Base-by-base conservation (phyloP, 2,888 invertebrate species). In the Drosophila prostipennis region DNA sequence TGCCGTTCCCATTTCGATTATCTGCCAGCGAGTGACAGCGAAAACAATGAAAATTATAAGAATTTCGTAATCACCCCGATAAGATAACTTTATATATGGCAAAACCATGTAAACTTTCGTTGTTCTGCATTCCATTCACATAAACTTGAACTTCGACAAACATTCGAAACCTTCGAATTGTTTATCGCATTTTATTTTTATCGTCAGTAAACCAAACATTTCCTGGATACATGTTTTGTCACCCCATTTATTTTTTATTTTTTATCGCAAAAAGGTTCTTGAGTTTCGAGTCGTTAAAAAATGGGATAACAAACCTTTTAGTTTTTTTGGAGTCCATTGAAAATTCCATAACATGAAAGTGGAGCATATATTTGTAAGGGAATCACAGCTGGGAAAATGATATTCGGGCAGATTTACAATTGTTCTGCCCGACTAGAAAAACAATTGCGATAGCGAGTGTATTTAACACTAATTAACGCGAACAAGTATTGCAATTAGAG, bases 271-370 rank as follows among this genome's bases (percentile, higher is more conserved):
- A n/a, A n/a, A n/a, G n/a, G n/a, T 14, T 8, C 10, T 43, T 2
- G 4, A 43, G 23, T 26, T 43, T 13, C 1, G 1, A 45, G n/a
- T n/a, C 7, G 26, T 6, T 11, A 26, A 26, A 26, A 26, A 26
- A 2, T 2, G 2, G 6, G 26, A 10, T 19, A 39, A 53, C 71
- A 69, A 81, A 90, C 90, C 90, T 90, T 89, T 90, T 86, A 86
- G 81, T 86, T 90, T 90, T 89, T 89, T 90, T 89, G 87, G 90
- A 72, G 90, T 89, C 90, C 90, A 89, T 85, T 90, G 90, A 80
- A 90, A 90, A 75, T 90, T 90, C 90, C 90, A 89, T 90, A 90
- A 89, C 90, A 90, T 90, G 76, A 89, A 90, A 87, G 74, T 85
- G 77, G 76, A 77, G 90, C 90, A 90, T 89, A 90, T 81, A 90